A percentile compares a stretch with the other conserved stretches of the same genome.
phyloP scores from a whole-genome alignment of 2,888 invertebrate species.

The Notocelia uddmanniana region DNA sequence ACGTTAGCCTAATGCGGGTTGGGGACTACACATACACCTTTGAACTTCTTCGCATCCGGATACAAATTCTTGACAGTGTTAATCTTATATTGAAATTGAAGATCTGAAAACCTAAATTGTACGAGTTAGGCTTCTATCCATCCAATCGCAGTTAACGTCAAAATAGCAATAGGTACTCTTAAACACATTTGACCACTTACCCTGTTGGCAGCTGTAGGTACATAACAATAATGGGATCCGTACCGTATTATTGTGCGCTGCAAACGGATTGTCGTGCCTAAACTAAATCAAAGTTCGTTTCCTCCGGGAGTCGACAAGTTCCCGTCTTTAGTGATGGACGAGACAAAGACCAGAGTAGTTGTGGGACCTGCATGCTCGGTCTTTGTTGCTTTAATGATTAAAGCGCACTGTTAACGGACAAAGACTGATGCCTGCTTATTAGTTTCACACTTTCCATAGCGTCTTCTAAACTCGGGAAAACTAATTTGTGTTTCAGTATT shows the following conservation, averaged over 20 bases:
- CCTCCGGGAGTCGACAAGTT: slow-evolving; percentile 69
- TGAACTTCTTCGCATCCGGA: background rate
- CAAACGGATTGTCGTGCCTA: slow-evolving; percentile 76
- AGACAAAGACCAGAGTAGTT: slow-evolving; percentile 29
- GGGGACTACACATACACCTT: background rate
- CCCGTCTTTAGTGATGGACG: slow-evolving; percentile 58
- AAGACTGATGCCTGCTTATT: slow-evolving; percentile 19
- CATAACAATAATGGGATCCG: slow-evolving; percentile 52
- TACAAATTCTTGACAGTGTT: too few species aligned
- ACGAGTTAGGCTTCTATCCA: background rate
- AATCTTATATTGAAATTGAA: too few species aligned
- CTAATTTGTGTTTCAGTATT: background rate
- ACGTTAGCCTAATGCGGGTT: too few species aligned
- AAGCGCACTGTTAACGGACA: slow-evolving; percentile 19
- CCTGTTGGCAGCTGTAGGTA: slow-evolving; percentile 4
- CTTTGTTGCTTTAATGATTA: slow-evolving; percentile 19
- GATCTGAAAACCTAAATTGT: background rate
- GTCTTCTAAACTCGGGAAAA: background rate
- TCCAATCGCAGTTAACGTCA: background rate
- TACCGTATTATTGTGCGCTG: slow-evolving; percentile 58
- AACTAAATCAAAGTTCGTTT: slow-evolving; percentile 83
- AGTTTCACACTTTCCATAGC: slow-evolving; percentile 2
- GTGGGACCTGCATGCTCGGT: slow-evolving; percentile 10
- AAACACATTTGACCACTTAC: slow-evolving; percentile 4
- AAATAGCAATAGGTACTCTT: background rate